phyloP scores from a whole-genome alignment of 2,113 vertebrate species.

The Talpa occidentalis region DNA sequence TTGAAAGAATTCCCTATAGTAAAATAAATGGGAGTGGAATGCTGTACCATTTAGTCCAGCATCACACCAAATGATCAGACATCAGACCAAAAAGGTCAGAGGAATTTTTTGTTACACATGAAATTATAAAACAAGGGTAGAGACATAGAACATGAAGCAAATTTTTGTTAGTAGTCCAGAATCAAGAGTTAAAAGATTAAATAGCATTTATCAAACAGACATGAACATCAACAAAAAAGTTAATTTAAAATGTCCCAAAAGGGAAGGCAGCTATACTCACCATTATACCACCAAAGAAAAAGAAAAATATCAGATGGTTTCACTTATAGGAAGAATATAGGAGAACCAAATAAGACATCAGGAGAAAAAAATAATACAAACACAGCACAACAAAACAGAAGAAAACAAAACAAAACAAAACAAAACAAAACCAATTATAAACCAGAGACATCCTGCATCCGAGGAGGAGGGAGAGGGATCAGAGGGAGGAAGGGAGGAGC shows the following conservation, averaged over 20 bases:
- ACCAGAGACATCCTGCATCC: too few relatives aligned
- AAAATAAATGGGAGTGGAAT: not conserved
- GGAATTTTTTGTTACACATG: not conserved
- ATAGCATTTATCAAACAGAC: not conserved
- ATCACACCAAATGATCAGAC: not conserved
- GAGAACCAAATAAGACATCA: too few relatives aligned
- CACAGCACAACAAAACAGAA: too few relatives aligned
- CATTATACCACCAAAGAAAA: too few relatives aligned
- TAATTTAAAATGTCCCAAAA: not conserved
- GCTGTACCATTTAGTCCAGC: not conserved
- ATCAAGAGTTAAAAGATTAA: not conserved
- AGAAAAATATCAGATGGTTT: too few relatives aligned
- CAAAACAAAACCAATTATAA: too few relatives aligned
- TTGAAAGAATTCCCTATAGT: not conserved
- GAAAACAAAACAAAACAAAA: too few relatives aligned
- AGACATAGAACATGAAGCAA: not conserved
- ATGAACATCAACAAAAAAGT: conserved; percentile 39
- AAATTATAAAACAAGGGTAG: not conserved
- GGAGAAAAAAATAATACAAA: too few relatives aligned
- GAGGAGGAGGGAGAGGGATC: too few relatives aligned
- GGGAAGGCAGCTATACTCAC: too few relatives aligned
- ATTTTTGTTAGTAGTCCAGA: not conserved
- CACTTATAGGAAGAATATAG: too few relatives aligned
- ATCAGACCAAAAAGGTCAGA: not conserved
- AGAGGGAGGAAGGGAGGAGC: too few relatives aligned